Percentiles rank a stretch among this genome's conserved stretches.
These are phyloP conservation scores for Phyllopteryx taeniolatus DNA, from an alignment of 2,113 vertebrate genomes.

Conservation along the genomic window DNA sequence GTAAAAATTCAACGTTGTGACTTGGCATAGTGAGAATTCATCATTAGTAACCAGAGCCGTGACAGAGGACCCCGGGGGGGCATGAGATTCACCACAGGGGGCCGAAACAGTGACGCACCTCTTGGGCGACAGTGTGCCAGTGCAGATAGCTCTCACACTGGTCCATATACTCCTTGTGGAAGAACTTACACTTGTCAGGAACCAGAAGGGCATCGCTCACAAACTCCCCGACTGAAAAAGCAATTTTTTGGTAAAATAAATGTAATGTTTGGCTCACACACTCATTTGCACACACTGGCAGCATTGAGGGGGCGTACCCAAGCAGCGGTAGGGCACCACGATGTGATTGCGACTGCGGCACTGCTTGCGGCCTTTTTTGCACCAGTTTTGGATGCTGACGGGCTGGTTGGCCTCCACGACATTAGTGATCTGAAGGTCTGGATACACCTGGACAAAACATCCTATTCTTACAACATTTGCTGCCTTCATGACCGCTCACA, in stretches of 20 bases:
- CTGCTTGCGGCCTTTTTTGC: slow-evolving; percentile 86
- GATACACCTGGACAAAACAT: slow-evolving; percentile 80
- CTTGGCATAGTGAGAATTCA: neutral
- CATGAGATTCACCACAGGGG: neutral
- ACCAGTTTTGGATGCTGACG: slow-evolving; percentile 94
- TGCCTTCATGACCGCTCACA: neutral
- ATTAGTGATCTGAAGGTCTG: slow-evolving; percentile 94
- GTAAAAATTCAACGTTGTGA: neutral
- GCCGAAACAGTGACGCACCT: slow-evolving; percentile 70
- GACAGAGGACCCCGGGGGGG: no score
- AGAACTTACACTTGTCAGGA: slow-evolving; percentile 96
- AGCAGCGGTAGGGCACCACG: slow-evolving; percentile 95
- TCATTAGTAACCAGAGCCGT: no score
- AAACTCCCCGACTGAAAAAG: slow-evolving; percentile 89
- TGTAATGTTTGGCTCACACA: neutral
- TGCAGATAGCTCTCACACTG: slow-evolving; percentile 96
- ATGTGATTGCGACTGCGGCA: slow-evolving; percentile 88
- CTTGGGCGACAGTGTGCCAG: slow-evolving; percentile 98
- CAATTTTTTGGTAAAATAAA: neutral
- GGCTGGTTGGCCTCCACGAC: slow-evolving; percentile 98
- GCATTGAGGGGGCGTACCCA: slow-evolving; percentile 77
- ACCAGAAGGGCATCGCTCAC: slow-evolving; percentile 96
- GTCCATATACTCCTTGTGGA: slow-evolving; percentile 96
- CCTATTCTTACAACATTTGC: neutral
- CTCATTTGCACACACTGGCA: neutral